A percentile compares a stretch with the other conserved stretches of the same genome.
Evolutionary conservation across 1,140 invertebrate species (phyloP).

Genomic region (Leucophenga varia): DNA sequence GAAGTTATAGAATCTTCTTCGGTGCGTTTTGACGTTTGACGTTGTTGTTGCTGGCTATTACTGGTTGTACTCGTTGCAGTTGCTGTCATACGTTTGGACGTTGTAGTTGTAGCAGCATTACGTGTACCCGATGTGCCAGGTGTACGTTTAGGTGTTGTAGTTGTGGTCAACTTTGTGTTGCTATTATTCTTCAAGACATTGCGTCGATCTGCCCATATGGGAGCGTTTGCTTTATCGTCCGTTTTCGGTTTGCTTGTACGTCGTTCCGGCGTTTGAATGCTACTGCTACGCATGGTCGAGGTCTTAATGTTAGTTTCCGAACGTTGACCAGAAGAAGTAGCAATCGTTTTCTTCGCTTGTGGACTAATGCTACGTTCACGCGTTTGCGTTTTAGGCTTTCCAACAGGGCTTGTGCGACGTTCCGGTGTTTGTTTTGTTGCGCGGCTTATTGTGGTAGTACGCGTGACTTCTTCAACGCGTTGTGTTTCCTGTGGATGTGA

Average conservation of each 20-base stretch:
- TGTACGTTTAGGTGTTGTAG: slow-evolving; percentile 19
- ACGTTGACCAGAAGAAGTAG: too few species aligned
- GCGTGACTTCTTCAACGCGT: too few species aligned
- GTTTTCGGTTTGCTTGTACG: slow-evolving; percentile 15
- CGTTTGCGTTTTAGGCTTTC: slow-evolving; percentile 6
- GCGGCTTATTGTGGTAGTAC: slow-evolving; percentile 1
- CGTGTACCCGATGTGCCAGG: not conserved
- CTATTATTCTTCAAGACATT: slow-evolving; percentile 52
- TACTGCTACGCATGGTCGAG: too few species aligned
- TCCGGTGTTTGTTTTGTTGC: not conserved
- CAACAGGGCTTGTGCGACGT: slow-evolving; percentile 16
- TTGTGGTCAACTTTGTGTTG: slow-evolving; percentile 21
- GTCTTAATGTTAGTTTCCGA: too few species aligned
- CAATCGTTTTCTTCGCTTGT: slow-evolving; percentile 13
- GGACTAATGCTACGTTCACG: not conserved
- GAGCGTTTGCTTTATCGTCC: slow-evolving; percentile 57
- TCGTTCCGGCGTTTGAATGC: slow-evolving; percentile 14
- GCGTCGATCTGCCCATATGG: slow-evolving; percentile 61
- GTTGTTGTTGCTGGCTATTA: slow-evolving; percentile 26
- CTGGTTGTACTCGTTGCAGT: slow-evolving; percentile 54
- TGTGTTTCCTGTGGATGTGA: too few species aligned
- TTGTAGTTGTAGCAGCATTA: slow-evolving; percentile 47
- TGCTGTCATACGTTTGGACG: slow-evolving; percentile 52
- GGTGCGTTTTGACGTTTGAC: slow-evolving; percentile 23
- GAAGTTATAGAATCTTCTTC: slow-evolving; percentile 67